Base-by-base conservation (phyloP, 2,797 vertebrate genomes). In the Hydrophis major region DNA sequence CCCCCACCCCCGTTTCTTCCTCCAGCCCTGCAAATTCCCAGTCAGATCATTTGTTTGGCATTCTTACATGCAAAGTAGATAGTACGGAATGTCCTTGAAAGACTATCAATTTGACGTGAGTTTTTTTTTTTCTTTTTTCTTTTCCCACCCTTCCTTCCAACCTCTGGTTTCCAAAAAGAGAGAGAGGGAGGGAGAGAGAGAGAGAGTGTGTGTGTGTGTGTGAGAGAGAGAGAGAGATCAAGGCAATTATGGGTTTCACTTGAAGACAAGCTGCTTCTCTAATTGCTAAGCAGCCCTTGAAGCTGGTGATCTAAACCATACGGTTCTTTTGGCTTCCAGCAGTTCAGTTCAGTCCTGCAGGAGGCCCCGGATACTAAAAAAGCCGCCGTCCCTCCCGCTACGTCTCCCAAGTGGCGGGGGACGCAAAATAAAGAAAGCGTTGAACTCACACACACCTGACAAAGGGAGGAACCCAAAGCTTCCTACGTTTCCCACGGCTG, bases 21-120 rank as follows among this genome's bases (percentile, higher is more conserved):
- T 87, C 56, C 93, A 92, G 94, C 1, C 18, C 92, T 94, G 95
- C 95, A 95, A 56, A 95, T 93, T 95, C 92, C 96, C 96, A 93
- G 93, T 18, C 16, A 60, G 42, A 91, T 93, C 94, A 60, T 93
- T 83, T 97, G 94, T 96, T 96, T 96, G 93, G 96, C 0, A 0
- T 95, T 95, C 95, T 92, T 28, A 94, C 92, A 92, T 92, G 95
- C 95, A 94, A 96, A 96, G 87, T 87, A 94, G 96, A 96, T 96
- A 96, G 96, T 66, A 97, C 94, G 1, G 96, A 97, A 97, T 97
- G 96, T 97, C 95, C 96, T 97, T 95, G 96, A 96, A 96, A 97
- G 95, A 95, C 95, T 95, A 95, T 96, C 96, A 95, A 95, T 95
- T 94, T 55, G 25, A 86, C 28, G 55, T 32, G 42, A 57, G n/a